These are phyloP conservation scores for Epinotia brunnichana DNA, from an alignment of 2,888 invertebrate genomes.

Conservation along the genomic window DNA sequence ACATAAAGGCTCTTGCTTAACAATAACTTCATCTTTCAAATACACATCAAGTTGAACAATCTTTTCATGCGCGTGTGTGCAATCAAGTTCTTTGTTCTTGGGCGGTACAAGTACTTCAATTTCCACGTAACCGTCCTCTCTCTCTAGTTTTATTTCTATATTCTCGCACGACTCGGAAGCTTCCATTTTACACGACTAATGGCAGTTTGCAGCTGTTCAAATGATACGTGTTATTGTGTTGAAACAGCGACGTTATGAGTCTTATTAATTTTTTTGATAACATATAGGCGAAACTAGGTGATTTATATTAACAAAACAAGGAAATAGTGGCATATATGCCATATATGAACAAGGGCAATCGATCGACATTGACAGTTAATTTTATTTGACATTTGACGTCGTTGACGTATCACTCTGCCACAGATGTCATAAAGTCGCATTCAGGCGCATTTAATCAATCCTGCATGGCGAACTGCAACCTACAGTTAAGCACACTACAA, in stretches of 20 bases:
- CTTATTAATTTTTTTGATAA: not conserved
- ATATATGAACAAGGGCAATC: too few relatives aligned
- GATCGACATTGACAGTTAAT: too few relatives aligned
- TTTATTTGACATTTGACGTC: too few relatives aligned
- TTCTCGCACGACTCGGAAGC: not conserved
- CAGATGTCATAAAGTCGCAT: too few relatives aligned
- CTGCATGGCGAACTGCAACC: too few relatives aligned
- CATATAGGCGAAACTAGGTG: not conserved
- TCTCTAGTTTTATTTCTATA: not conserved
- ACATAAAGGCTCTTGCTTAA: not conserved
- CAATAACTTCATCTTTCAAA: not conserved
- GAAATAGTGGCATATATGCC: not conserved
- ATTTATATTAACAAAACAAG: not conserved
- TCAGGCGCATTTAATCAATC: too few relatives aligned
- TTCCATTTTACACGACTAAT: not conserved
- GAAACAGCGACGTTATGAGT: not conserved
- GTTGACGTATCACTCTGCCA: too few relatives aligned
- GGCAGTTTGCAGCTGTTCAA: not conserved
- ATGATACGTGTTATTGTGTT: not conserved
- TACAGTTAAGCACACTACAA: too few relatives aligned
- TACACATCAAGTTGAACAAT: not conserved
- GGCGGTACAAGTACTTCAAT: not conserved
- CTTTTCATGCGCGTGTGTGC: not conserved
- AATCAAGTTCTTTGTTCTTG: not conserved
- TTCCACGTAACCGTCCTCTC: not conserved